Conservation (phyloP, 2,888 invertebrate genomes). For the Ceriagrion tenellum region DNA sequence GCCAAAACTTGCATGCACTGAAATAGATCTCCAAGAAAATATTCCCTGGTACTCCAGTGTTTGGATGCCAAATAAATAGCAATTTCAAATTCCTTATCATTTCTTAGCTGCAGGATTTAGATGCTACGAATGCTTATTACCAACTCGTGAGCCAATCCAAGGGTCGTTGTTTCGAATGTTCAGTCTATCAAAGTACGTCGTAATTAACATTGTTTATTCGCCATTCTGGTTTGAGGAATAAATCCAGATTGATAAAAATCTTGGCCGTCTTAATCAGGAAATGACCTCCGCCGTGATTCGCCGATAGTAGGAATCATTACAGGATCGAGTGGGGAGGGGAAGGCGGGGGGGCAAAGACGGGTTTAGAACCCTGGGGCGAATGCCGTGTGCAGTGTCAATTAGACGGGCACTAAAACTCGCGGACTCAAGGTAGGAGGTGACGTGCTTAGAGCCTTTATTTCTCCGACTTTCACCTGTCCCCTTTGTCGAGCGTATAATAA, state of each 20-base stretch:
- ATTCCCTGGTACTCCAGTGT: too few relatives aligned
- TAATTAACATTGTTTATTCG: background rate
- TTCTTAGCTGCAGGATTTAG: too few relatives aligned
- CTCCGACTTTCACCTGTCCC: background rate
- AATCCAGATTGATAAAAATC: background rate
- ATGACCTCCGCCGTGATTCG: background rate
- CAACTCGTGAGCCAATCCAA: too few relatives aligned
- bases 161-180: too few relatives aligned
- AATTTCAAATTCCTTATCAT: too few relatives aligned
- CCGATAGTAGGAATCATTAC: background rate
- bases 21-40: too few relatives aligned
- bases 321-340: background rate
- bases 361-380: background rate
- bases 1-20: too few relatives aligned
- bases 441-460: background rate
- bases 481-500: background rate
- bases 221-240: background rate
- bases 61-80: too few relatives aligned
- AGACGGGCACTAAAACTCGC: background rate
- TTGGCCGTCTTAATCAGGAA: conserved; percentile 6
- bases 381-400: background rate
- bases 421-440: background rate
- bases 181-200: too few relatives aligned
- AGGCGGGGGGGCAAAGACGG: too few relatives aligned
- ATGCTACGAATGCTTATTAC: too few relatives aligned